A percentile compares a stretch with the other conserved stretches of the same genome.
Conservation (phyloP, 2,888 invertebrate genomes). For the Drosophila testacea region DNA sequence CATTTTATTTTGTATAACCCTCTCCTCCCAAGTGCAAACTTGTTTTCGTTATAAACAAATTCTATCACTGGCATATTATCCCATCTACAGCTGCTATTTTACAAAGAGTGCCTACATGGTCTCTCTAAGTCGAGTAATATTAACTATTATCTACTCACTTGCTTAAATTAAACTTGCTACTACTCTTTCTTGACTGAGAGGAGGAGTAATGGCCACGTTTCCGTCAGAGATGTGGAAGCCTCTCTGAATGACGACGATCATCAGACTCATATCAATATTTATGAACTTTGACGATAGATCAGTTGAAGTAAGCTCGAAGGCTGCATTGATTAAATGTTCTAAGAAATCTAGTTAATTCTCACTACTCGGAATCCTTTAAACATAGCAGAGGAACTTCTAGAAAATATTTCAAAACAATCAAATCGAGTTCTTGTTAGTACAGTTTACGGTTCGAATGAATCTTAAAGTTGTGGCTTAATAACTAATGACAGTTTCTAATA, state of each 20-base stretch:
- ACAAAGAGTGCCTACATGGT: background rate
- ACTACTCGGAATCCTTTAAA: background rate
- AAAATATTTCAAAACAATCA: background rate
- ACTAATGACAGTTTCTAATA: background rate
- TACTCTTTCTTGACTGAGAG: slow-evolving; percentile 15
- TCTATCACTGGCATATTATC: background rate
- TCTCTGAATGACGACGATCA: slow-evolving; percentile 14
- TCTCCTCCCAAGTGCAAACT: no score
- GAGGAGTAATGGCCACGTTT: slow-evolving; percentile 15
- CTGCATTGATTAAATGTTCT: slow-evolving; percentile 1
- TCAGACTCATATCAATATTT: slow-evolving; percentile 64
- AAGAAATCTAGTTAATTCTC: slow-evolving; percentile 2
- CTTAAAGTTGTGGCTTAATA: background rate
- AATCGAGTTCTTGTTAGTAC: background rate
- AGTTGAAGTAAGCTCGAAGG: slow-evolving; percentile 7
- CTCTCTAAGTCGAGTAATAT: background rate
- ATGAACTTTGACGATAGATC: slow-evolving; percentile 54
- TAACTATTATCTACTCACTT: background rate
- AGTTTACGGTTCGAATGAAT: background rate
- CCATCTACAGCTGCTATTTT: background rate
- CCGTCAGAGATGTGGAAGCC: slow-evolving; percentile 8
- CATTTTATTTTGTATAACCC: no score
- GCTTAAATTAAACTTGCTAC: slow-evolving; percentile 62
- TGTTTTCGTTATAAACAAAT: no score
- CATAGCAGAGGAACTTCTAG: background rate